These are phyloP conservation scores for Eurois occulta DNA, from an alignment of 2,888 invertebrate genomes.

Conservation along the genomic window DNA sequence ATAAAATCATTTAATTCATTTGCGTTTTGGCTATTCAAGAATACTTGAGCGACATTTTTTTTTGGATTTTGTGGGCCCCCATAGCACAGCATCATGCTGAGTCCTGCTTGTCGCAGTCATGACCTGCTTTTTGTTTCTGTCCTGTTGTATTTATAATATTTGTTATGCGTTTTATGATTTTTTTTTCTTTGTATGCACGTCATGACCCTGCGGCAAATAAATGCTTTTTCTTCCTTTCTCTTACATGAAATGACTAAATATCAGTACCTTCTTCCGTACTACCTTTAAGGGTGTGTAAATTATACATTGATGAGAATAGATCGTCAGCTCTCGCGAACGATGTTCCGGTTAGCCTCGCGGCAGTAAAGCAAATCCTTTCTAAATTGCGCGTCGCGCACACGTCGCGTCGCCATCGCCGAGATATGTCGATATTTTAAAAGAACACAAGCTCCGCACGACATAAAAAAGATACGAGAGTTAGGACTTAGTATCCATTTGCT, in stretches of 20 bases:
- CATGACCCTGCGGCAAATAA: no score
- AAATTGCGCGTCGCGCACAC: conserved; percentile 85
- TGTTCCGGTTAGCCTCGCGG: conserved; percentile 71
- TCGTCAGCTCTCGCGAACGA: conserved; percentile 49
- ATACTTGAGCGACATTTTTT: background rate
- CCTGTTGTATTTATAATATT: no score
- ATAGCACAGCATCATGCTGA: no score
- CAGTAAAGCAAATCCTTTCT: conserved; percentile 87
- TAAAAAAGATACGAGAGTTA: conserved; percentile 89
- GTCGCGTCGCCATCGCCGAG: conserved; percentile 71
- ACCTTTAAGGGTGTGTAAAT: conserved; percentile 42
- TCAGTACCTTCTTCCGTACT: background rate
- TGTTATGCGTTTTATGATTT: no score
- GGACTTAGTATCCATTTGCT: conserved; percentile 91
- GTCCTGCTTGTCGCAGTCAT: no score
- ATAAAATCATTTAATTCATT: conserved; percentile 53
- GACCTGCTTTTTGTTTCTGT: no score
- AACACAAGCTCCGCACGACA: conserved; percentile 82
- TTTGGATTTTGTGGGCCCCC: no score
- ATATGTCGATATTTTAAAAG: conserved; percentile 89
- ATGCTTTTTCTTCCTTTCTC: no score
- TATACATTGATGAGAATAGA: conserved; percentile 56
- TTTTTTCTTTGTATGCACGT: no score
- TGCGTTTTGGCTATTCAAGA: conserved; percentile 32
- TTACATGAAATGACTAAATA: background rate